These are phyloP conservation scores for Leptarthrus brevirostris DNA, from an alignment of 2,888 invertebrate genomes.

Conservation along the genomic window DNA sequence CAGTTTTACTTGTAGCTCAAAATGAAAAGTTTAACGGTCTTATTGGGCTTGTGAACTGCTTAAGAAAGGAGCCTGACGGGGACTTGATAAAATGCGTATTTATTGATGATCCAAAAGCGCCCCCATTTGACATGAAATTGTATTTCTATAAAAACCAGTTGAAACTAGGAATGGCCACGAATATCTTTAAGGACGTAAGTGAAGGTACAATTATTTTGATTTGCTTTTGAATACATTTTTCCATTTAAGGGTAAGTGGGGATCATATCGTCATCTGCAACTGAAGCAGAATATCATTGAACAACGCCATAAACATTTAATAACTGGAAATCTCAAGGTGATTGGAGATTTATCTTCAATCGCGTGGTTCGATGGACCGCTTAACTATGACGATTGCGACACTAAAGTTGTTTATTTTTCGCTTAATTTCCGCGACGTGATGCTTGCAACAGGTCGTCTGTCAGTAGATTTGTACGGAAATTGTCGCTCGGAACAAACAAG, in stretches of 20 bases:
- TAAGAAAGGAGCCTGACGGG: conserved; percentile 83
- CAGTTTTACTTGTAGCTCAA: conserved; percentile 74
- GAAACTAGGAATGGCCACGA: conserved; percentile 80
- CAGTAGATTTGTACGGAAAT: conserved; percentile 81
- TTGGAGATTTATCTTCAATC: conserved; percentile 88
- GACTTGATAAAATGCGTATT: conserved; percentile 73
- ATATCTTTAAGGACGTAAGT: conserved; percentile 74
- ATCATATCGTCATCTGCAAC: conserved; percentile 84
- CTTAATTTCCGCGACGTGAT: conserved; percentile 96
- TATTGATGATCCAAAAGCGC: conserved; percentile 74
- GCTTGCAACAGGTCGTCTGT: conserved; percentile 91
- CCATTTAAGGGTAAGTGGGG: conserved; percentile 70
- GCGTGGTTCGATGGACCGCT: conserved; percentile 81
- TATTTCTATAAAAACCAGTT: conserved; percentile 76
- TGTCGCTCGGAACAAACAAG: conserved; percentile 74
- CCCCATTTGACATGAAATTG: conserved; percentile 73
- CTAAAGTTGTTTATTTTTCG: conserved; percentile 74
- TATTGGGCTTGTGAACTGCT: conserved; percentile 88
- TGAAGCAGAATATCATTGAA: conserved; percentile 68
- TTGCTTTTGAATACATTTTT: not conserved
- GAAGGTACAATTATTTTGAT: not conserved
- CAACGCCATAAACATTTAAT: conserved; percentile 73
- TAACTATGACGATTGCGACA: conserved; percentile 69
- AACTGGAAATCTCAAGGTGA: conserved; percentile 79
- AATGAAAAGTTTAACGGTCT: conserved; percentile 80